These are phyloP conservation scores for Flabesymbios commensalis DNA, from an alignment of 2,888 invertebrate genomes.

Conservation along the genomic window DNA sequence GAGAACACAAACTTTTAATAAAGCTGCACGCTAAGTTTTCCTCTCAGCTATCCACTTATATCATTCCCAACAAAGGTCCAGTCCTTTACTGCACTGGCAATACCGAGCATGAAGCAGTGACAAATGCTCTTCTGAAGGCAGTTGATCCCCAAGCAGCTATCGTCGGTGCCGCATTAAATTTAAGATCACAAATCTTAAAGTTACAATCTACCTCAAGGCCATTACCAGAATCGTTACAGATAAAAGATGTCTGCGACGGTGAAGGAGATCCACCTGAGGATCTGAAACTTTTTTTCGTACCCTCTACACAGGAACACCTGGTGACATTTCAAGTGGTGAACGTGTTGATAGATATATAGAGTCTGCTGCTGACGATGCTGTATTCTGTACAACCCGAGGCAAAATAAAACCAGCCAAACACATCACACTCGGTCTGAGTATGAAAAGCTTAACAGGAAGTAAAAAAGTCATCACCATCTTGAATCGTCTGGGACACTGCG, in stretches of 20 bases:
- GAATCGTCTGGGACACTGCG: slow-evolving; percentile 21
- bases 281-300: too few relatives aligned
- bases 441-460: slow-evolving; percentile 24
- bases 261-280: not conserved
- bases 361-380: slow-evolving; percentile 4
- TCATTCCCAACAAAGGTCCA: too few relatives aligned
- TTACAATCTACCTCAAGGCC: not conserved
- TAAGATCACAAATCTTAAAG: not conserved
- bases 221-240: not conserved
- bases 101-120: too few relatives aligned
- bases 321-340: too few relatives aligned
- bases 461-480: slow-evolving; percentile 20
- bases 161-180: not conserved
- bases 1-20: too few relatives aligned
- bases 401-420: slow-evolving; percentile 26
- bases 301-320: too few relatives aligned
- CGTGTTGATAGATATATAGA: not conserved
- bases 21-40: too few relatives aligned
- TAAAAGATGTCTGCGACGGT: not conserved
- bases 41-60: too few relatives aligned
- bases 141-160: not conserved
- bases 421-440: slow-evolving; percentile 15
- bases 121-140: not conserved
- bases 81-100: too few relatives aligned
- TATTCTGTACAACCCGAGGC: slow-evolving; percentile 5